Percentiles rank a stretch among this genome's conserved stretches.
These are phyloP conservation scores for Drosophila meridionalis DNA, from an alignment of 2,888 invertebrate genomes.

Conservation along the genomic window DNA sequence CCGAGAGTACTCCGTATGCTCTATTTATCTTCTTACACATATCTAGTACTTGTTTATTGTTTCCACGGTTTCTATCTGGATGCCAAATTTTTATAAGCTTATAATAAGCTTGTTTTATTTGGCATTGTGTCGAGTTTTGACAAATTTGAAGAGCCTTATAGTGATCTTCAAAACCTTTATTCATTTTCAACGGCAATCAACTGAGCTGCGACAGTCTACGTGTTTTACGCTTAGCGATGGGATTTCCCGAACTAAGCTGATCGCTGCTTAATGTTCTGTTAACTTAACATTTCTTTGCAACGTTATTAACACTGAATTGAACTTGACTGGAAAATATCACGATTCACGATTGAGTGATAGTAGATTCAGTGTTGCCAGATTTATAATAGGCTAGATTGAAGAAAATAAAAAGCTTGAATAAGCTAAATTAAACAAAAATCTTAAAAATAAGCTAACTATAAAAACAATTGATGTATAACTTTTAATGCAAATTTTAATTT, in stretches of 20 bases:
- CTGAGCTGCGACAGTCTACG: background rate
- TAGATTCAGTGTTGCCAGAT: too few species aligned
- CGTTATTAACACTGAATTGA: background rate
- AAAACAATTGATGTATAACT: too few species aligned
- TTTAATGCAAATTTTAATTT: too few species aligned
- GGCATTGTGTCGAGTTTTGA: background rate
- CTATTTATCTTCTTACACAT: background rate
- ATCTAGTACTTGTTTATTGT: background rate
- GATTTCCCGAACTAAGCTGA: background rate
- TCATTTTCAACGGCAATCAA: background rate
- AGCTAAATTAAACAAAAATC: too few species aligned
- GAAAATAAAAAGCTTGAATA: too few species aligned
- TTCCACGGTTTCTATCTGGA: conserved; percentile 36
- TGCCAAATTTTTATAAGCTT: conserved; percentile 15
- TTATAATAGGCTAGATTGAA: too few species aligned
- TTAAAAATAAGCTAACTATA: too few species aligned
- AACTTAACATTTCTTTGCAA: background rate
- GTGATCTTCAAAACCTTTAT: conserved; percentile 1
- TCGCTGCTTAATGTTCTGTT: too few species aligned
- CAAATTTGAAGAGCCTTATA: conserved; percentile 22
- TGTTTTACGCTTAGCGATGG: too few species aligned
- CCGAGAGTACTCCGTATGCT: background rate
- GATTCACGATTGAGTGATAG: too few species aligned
- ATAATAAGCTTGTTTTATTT: conserved; percentile 19
- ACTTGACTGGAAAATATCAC: too few species aligned